Evolutionary conservation across 2,888 invertebrate genomes (phyloP).

Genomic region (Cataglyphis albicans): DNA sequence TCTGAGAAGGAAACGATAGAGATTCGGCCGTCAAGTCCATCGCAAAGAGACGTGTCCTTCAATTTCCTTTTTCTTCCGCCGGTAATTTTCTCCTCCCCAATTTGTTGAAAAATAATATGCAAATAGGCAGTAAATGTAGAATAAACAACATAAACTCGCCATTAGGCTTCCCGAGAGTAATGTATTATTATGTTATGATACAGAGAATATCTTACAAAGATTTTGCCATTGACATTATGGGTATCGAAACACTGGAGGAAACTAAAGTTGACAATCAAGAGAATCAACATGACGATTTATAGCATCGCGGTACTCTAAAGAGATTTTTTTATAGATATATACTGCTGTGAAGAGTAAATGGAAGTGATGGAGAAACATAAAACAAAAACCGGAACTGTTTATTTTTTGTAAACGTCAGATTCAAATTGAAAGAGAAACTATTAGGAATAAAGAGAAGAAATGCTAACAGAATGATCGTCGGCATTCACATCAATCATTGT

Average conservation of each 20-base stretch:
- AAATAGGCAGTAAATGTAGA: conserved; percentile 5
- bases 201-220: conserved; percentile 84
- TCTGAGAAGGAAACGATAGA: conserved; percentile 55
- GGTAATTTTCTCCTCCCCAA: conserved; percentile 61
- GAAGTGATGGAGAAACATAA: conserved; percentile 5
- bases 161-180: conserved; percentile 76
- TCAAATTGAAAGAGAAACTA: conserved; percentile 14
- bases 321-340: conserved; percentile 57
- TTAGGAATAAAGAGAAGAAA: not conserved
- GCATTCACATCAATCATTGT: too few relatives aligned
- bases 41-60: not conserved
- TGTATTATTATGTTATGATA: conserved; percentile 82
- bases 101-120: not conserved
- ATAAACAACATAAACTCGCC: conserved; percentile 48
- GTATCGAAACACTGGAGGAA: conserved; percentile 76
- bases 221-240: conserved; percentile 79
- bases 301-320: conserved; percentile 63
- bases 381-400: conserved; percentile 9
- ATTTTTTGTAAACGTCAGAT: conserved; percentile 22
- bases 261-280: conserved; percentile 67
- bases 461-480: not conserved
- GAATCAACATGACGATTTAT: conserved; percentile 62
- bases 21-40: not conserved
- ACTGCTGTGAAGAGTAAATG: conserved; percentile 31
- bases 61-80: conserved; percentile 75